Evolutionary conservation across 2,113 vertebrate species (phyloP).

Genomic region (Sardina pilchardus): DNA sequence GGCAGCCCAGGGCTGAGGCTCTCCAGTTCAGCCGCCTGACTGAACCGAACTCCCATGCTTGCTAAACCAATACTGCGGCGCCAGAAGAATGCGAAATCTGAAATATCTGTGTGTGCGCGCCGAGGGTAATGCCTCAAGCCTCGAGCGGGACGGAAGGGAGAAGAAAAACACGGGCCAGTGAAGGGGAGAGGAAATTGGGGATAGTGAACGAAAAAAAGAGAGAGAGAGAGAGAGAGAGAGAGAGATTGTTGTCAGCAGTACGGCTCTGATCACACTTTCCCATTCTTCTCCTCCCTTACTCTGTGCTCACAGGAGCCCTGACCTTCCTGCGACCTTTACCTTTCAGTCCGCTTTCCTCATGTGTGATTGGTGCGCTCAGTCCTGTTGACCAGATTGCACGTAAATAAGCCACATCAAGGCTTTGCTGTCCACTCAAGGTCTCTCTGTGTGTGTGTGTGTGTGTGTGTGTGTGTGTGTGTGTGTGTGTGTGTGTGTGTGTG

Average conservation of each 20-base stretch:
- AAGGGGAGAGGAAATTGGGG: not conserved
- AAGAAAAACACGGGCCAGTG: not conserved
- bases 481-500: not conserved
- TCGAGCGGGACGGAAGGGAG: not conserved
- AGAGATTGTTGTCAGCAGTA: conserved; percentile 1
- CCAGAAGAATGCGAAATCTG: not conserved
- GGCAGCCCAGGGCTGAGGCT: not conserved
- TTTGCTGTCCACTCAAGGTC: not conserved
- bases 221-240: conserved; percentile 1
- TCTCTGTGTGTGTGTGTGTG: not conserved
- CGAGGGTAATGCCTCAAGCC: no score
- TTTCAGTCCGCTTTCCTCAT: not conserved
- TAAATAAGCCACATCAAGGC: not conserved
- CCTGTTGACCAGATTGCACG: not conserved
- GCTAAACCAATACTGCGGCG: not conserved
- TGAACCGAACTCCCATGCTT: not conserved
- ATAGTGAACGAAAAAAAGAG: not conserved
- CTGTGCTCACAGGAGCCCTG: not conserved
- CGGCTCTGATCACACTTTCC: not conserved
- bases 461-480: not conserved
- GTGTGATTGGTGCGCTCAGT: not conserved
- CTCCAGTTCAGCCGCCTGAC: not conserved
- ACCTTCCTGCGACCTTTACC: not conserved
- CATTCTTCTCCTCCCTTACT: not conserved
- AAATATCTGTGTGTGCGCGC: not conserved